Base-by-base conservation (phyloP, 2,797 vertebrate genomes). In the Sphaeramia orbicularis region DNA sequence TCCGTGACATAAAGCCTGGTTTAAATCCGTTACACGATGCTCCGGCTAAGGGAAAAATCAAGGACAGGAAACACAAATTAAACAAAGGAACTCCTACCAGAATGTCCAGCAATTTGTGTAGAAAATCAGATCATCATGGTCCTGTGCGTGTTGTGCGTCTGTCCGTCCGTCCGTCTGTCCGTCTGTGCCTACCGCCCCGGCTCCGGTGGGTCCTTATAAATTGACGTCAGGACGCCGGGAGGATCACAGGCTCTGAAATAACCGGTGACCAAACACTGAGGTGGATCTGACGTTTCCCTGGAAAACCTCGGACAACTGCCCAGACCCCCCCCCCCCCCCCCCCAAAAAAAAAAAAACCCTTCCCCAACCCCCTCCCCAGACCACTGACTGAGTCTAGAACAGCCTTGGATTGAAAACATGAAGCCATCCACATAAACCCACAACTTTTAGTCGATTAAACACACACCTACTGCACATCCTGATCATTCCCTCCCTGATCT, bases 191-290 rank as follows among this genome's bases (percentile, higher is more conserved):
- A 71, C 64, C 60, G 55, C 83, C 48, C 80, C 76, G 74, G 65
- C 57, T 13, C 76, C 32, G 76, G 70, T 52, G 66, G 80, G 35
- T 84, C 86, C 87, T 86, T 85, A 76, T 83, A 71, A 45, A 57
- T 13, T 92, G 92, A 92, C 91, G 92, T 92, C 91, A 93, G 78
- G 68, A 77, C 76, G 71, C 80, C 81, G 72, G 32, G 74, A 71
- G 65, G 64, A 67, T 84, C 85, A 84, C 84, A 10, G 71, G 61
- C 57, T 85, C 86, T 6, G 88, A 92, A 92, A 92, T 92, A 92
- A 83, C 74, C 81, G 73, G 74, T 92, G 89, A 91, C 40, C 73
- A 56, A 83, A 86, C 76, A 27, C 61, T 14, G 67, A 65, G 60
- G 61, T 14, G 73, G 72, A 19, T 51, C 77, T 89, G 84, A 90